Percentiles rank a stretch among this genome's conserved stretches.
Conservation (phyloP, 2,888 invertebrate genomes). For the Siphlonurus alternatus region DNA sequence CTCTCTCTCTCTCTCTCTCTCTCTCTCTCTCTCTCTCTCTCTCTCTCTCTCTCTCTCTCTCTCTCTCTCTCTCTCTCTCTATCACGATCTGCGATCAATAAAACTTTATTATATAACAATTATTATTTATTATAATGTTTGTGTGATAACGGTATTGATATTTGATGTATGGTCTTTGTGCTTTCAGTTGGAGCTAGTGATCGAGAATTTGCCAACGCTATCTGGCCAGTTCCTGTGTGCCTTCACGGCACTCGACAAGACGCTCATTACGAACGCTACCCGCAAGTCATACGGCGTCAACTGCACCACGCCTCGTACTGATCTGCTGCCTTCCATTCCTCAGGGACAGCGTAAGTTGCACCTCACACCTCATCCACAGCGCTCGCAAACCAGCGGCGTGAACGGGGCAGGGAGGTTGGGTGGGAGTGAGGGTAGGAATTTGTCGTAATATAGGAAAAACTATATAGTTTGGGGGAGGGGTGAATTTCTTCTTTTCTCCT, state of each 20-base stretch:
- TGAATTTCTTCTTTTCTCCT: too few species aligned
- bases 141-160: not conserved
- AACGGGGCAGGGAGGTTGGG: not conserved
- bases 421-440: not conserved
- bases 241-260: conserved; percentile 81
- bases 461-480: too few species aligned
- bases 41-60: not conserved
- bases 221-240: conserved; percentile 85
- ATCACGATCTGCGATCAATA: not conserved
- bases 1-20: too few species aligned
- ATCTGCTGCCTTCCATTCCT: conserved; percentile 82
- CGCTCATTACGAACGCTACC: conserved; percentile 77
- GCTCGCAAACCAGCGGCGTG: not conserved
- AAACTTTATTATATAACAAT: not conserved
- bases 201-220: conserved; percentile 87
- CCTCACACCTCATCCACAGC: not conserved
- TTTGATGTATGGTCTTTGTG: too few species aligned
- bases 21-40: too few species aligned
- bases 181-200: conserved; percentile 65
- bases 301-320: conserved; percentile 90
- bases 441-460: not conserved
- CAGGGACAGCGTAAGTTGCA: conserved; percentile 56
- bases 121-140: not conserved
- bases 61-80: not conserved
- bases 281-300: conserved; percentile 80